Percentiles rank a stretch among this genome's conserved stretches.
Conservation (phyloP, 2,888 invertebrate genomes). For the Aphidoletes aphidimyza region DNA sequence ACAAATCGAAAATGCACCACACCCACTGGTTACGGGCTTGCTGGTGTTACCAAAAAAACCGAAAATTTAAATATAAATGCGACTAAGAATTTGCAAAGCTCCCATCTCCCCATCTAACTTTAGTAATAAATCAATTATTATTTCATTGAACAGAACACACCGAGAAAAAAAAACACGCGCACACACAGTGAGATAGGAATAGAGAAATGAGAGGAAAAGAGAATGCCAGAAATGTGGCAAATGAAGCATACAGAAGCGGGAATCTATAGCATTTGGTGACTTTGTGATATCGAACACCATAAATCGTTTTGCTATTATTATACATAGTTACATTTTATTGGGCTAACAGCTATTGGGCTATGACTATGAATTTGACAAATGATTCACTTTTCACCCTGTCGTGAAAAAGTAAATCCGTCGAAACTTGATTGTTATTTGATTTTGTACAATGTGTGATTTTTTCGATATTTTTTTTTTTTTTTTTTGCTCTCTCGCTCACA, state of each 20-base stretch:
- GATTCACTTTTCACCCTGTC: background rate
- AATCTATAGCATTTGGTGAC: too few species aligned
- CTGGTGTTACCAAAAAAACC: background rate
- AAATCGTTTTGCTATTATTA: background rate
- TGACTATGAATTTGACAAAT: background rate
- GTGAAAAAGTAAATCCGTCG: background rate
- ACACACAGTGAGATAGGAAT: background rate
- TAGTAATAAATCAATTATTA: constrained; percentile 13
- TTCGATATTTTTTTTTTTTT: too few species aligned
- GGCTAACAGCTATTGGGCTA: background rate
- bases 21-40: background rate
- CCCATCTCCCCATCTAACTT: background rate
- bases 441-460: too few species aligned
- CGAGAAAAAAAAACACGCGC: too few species aligned
- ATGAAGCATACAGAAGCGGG: background rate
- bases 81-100: background rate
- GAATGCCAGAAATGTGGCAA: background rate
- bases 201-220: background rate
- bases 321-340: background rate
- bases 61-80: too few species aligned
- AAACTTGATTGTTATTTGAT: background rate
- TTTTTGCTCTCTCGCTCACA: too few species aligned
- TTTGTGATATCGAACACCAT: background rate
- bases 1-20: background rate
- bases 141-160: background rate